A percentile compares a stretch with the other conserved stretches of the same genome.
Conservation (phyloP, 2,113 vertebrate species). For the Silurus meridionalis region DNA sequence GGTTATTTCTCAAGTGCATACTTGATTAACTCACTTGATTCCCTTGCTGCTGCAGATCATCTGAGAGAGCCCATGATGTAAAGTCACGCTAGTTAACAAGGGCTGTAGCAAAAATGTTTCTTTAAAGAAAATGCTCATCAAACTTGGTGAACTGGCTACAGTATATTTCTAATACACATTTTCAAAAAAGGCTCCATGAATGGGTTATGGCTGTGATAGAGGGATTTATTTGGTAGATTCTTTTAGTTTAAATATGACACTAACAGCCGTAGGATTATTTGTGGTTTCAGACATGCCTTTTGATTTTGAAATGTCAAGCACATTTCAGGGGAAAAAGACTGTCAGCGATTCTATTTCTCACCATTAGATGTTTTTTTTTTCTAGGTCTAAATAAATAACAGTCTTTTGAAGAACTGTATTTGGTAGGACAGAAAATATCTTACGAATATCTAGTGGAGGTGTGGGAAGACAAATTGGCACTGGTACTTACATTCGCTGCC, state of each 20-base stretch:
- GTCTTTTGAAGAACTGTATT: background rate
- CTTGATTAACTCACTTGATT: conserved; percentile 66
- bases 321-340: background rate
- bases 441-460: background rate
- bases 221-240: background rate
- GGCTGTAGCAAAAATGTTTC: background rate
- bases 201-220: background rate
- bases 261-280: background rate
- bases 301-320: background rate
- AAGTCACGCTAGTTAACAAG: conserved; percentile 45
- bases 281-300: background rate
- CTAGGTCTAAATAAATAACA: background rate
- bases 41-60: conserved; percentile 19
- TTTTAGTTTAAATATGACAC: background rate
- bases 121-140: background rate
- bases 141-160: background rate
- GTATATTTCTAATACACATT: background rate
- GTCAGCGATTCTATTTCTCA: background rate
- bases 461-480: background rate
- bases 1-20: conserved; percentile 69
- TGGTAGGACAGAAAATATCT: background rate
- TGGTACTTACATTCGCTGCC: conserved; percentile 79
- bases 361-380: background rate
- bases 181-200: background rate
- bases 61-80: conserved; percentile 33